Evolutionary conservation across 2,113 vertebrate species (phyloP).

Genomic region (Leucoraja erinaceus): DNA sequence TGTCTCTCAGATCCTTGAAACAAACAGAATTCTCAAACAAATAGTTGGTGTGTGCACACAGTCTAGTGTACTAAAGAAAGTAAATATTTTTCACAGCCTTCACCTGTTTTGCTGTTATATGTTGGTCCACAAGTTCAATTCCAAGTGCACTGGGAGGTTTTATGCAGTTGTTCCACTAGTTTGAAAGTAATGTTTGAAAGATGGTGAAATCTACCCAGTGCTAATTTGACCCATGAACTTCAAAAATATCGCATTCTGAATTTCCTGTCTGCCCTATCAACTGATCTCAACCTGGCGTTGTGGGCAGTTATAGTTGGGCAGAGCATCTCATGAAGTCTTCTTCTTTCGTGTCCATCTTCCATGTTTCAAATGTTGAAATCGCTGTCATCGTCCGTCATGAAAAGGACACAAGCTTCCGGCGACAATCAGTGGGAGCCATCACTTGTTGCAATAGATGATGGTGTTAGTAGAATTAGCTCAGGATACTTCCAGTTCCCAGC

Average conservation of each 20-base stretch:
- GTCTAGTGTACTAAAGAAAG: neutral
- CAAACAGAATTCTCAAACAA: neutral
- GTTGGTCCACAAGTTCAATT: neutral
- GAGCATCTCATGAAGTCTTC: neutral
- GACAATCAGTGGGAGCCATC: too few relatives aligned
- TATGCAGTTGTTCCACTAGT: neutral
- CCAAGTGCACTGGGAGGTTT: neutral
- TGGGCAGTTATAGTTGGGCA: neutral
- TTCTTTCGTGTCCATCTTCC: too few relatives aligned
- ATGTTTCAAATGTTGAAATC: too few relatives aligned
- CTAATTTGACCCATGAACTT: neutral
- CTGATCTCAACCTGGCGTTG: neutral
- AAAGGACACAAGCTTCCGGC: too few relatives aligned
- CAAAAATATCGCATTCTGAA: neutral
- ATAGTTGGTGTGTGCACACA: neutral
- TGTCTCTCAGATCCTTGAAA: neutral
- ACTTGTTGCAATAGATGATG: too few relatives aligned
- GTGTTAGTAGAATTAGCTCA: too few relatives aligned
- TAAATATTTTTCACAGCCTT: neutral
- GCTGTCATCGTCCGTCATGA: too few relatives aligned
- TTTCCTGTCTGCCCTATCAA: neutral
- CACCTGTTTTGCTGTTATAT: neutral
- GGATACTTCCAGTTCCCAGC: too few relatives aligned
- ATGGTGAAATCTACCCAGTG: neutral
- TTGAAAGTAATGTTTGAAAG: neutral